Evolutionary conservation across 2,113 vertebrate genomes (phyloP).

Genomic region (Sebastes schlegelii): DNA sequence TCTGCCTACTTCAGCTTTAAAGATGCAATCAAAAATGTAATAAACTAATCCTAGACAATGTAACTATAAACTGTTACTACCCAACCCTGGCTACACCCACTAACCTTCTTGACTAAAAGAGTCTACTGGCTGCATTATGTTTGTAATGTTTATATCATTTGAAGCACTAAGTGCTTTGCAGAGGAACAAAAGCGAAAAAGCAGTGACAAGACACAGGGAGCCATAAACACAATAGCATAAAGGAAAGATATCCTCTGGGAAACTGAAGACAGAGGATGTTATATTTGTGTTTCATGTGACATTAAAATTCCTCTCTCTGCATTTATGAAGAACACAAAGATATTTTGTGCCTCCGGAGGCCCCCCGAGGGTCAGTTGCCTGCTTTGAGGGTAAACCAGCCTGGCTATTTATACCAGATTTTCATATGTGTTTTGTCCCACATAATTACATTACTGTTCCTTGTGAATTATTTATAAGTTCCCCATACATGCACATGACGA

Average conservation of each 20-base stretch:
- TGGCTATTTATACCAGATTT: neutral
- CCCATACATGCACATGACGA: no score
- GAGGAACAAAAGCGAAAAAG: neutral
- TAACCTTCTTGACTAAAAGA: no score
- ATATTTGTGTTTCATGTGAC: neutral
- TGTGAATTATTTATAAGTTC: no score
- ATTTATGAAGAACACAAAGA: neutral
- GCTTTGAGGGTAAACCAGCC: neutral
- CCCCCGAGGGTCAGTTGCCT: neutral
- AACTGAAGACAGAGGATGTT: neutral
- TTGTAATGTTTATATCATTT: neutral
- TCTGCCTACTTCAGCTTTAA: no score
- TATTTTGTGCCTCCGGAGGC: no score
- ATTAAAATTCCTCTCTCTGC: neutral
- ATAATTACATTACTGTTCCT: no score
- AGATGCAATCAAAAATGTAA: no score
- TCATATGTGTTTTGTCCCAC: no score
- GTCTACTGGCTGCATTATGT: no score
- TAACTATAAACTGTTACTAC: no score
- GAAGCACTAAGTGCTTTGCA: neutral
- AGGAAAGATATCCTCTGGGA: neutral
- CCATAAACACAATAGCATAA: neutral
- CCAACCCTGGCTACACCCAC: no score
- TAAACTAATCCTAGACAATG: no score
- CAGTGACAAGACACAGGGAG: neutral